Conservation (phyloP, 2,888 invertebrate species). For the Isotomurus palustris region DNA sequence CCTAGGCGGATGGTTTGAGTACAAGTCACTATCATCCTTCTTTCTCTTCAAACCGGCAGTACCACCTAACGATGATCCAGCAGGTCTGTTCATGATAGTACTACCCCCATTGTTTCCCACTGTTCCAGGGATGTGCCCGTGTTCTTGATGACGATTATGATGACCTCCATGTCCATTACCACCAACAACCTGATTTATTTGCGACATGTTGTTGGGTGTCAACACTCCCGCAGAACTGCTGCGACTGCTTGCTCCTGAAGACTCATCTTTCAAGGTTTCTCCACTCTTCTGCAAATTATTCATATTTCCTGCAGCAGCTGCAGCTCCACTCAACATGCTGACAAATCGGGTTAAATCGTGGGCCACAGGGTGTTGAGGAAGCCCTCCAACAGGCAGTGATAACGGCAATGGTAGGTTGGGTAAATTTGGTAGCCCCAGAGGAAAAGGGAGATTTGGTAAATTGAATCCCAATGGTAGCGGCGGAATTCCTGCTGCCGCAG, state of each 20-base stretch:
- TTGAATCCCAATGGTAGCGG: slow-evolving; percentile 28
- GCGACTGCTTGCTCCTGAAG: slow-evolving; percentile 34
- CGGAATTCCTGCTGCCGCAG: slow-evolving; percentile 5
- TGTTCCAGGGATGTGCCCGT: neutral
- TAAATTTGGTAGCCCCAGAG: slow-evolving; percentile 35
- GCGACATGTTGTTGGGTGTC: slow-evolving; percentile 8
- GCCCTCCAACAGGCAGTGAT: slow-evolving; percentile 37
- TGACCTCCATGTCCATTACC: neutral
- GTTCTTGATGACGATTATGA: neutral
- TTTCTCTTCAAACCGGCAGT: slow-evolving; percentile 41
- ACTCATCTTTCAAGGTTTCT: slow-evolving; percentile 29
- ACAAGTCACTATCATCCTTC: slow-evolving; percentile 35
- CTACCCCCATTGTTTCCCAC: neutral
- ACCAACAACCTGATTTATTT: slow-evolving; percentile 1
- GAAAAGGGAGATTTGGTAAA: slow-evolving; percentile 39
- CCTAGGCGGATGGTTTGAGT: slow-evolving; percentile 48
- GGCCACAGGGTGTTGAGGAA: slow-evolving; percentile 44
- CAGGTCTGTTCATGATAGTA: neutral
- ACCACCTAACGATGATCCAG: neutral
- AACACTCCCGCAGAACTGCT: slow-evolving; percentile 33
- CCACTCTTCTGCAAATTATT: neutral
- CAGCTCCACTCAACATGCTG: slow-evolving; percentile 42
- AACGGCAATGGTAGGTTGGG: slow-evolving; percentile 31
- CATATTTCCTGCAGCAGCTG: slow-evolving; percentile 20
- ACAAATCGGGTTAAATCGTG: slow-evolving; percentile 45